phyloP scores from a whole-genome alignment of 2,113 vertebrate genomes.

The Stegostoma tigrinum region DNA sequence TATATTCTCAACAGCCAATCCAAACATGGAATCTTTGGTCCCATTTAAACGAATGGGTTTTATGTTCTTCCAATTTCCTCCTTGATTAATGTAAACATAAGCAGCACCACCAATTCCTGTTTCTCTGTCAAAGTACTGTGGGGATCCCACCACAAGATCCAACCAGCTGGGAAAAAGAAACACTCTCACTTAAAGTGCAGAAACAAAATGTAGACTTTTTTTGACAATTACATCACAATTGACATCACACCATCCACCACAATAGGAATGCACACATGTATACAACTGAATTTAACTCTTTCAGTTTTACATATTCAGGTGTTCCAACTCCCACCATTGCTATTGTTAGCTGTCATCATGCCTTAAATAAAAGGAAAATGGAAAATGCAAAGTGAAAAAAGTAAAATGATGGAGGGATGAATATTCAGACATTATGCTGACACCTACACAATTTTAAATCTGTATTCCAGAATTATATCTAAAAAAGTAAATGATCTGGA shows the following conservation, averaged over 20 bases:
- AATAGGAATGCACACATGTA: not conserved
- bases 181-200: not conserved
- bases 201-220: not conserved
- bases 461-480: not conserved
- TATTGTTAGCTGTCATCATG: not conserved
- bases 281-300: not conserved
- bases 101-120: constrained; percentile 82
- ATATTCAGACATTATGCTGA: not conserved
- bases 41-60: constrained; percentile 74
- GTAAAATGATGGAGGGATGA: too few relatives aligned
- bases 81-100: constrained; percentile 85
- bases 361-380: not conserved
- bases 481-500: not conserved
- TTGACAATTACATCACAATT: not conserved
- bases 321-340: not conserved
- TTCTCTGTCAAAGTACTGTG: constrained; percentile 86
- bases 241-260: not conserved
- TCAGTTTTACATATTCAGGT: too few relatives aligned
- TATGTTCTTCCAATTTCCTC: constrained; percentile 69
- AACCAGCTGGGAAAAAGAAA: constrained; percentile 70
- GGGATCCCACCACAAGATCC: constrained; percentile 92
- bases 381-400: too few relatives aligned
- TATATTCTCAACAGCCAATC: constrained; percentile 81
- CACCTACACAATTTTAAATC: not conserved
- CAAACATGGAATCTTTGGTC: constrained; percentile 90